Evolutionary conservation across 2,797 vertebrate genomes (phyloP).

Genomic region (Acanthurus lineatus): DNA sequence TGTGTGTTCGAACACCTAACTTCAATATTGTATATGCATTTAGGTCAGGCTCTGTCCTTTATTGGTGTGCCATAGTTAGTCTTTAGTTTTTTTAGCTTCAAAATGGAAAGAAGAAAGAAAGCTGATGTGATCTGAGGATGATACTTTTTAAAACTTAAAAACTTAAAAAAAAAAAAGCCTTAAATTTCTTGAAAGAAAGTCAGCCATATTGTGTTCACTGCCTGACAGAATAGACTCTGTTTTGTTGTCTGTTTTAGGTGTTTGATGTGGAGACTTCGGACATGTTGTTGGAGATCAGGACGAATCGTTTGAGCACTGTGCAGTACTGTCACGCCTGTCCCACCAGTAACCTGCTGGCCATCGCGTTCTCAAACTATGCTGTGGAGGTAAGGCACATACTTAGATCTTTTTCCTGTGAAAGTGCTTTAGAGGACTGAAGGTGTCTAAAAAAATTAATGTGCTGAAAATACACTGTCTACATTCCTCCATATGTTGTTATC

Average conservation of each 20-base stretch:
- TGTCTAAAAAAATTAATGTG: neutral
- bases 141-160: no score
- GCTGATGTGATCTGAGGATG: no score
- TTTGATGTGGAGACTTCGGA: slow-evolving; percentile 86
- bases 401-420: neutral
- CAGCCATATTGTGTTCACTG: no score
- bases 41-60: no score
- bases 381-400: slow-evolving; percentile 88
- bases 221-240: neutral
- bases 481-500: slow-evolving; percentile 29
- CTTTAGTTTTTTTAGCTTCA: no score
- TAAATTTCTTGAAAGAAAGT: no score
- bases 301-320: slow-evolving; percentile 89
- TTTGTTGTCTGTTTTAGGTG: slow-evolving; percentile 81
- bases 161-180: no score
- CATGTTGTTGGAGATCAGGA: slow-evolving; percentile 87
- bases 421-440: neutral
- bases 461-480: neutral
- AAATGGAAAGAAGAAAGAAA: no score
- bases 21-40: no score
- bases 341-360: slow-evolving; percentile 89
- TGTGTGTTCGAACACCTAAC: no score
- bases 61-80: no score
- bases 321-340: slow-evolving; percentile 94
- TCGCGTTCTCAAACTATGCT: slow-evolving; percentile 93